Percentiles rank a stretch among this genome's conserved stretches.
Evolutionary conservation across 1,140 invertebrate genomes (phyloP).

Genomic region (Micrasema longulum): DNA sequence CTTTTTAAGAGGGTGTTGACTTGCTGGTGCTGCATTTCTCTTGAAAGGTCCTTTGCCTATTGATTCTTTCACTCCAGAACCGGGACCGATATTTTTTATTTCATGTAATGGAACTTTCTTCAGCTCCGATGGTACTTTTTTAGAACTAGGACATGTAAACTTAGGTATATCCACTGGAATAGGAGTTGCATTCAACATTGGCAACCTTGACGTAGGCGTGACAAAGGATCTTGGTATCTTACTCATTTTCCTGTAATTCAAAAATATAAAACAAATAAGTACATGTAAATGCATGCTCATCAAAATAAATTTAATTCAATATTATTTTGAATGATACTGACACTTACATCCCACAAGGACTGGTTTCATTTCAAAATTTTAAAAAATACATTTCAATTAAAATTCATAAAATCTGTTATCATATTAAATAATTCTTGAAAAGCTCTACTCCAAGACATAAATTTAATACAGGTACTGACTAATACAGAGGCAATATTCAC

Average conservation of each 20-base stretch:
- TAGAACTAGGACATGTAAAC: conserved; percentile 22
- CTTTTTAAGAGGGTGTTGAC: conserved; percentile 33
- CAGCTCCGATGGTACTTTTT: not conserved
- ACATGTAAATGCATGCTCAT: no score
- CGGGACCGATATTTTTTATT: conserved; percentile 3
- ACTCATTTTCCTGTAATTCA: conserved; percentile 46
- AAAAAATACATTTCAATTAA: no score
- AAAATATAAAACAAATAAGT: not conserved
- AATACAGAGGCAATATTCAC: no score
- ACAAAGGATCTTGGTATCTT: conserved; percentile 50
- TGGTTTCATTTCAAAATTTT: no score
- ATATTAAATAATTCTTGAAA: no score
- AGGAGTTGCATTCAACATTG: conserved; percentile 16
- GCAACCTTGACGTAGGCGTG: conserved; percentile 28
- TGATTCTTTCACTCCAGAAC: not conserved
- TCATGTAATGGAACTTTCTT: conserved; percentile 27
- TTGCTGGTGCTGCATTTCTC: conserved; percentile 35
- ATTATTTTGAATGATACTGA: no score
- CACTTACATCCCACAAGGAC: no score
- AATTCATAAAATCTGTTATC: no score
- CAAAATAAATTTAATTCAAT: no score
- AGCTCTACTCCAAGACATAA: no score
- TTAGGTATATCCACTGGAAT: conserved; percentile 38
- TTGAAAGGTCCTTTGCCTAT: conserved; percentile 20
- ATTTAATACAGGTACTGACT: no score